Conservation (phyloP, 2,113 vertebrate species). For the Poeciliopsis turrubarensis region DNA sequence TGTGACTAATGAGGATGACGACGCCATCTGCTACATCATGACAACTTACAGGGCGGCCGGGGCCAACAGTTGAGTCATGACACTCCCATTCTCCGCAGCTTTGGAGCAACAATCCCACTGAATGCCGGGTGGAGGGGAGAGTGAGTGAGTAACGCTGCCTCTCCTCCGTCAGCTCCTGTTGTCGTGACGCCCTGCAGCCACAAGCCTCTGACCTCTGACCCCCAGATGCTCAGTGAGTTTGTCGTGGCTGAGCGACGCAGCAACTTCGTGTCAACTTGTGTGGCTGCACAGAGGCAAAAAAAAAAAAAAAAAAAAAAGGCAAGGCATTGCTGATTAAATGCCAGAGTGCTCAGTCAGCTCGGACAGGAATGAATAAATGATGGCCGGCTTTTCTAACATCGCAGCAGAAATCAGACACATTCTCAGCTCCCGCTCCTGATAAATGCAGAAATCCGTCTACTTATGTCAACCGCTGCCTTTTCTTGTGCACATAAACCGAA, state of each 20-base stretch:
- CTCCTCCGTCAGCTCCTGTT: constrained; percentile 34
- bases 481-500: too few species aligned
- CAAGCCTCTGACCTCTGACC: constrained; percentile 43
- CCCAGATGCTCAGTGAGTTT: constrained; percentile 29
- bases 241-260: constrained; percentile 22
- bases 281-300: background rate
- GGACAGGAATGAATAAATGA: constrained; percentile 40
- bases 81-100: constrained; percentile 44
- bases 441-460: constrained; percentile 14
- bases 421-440: constrained; percentile 7
- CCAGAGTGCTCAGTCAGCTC: constrained; percentile 37
- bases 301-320: constrained; percentile 3
- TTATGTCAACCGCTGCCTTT: background rate
- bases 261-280: constrained; percentile 12
- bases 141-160: constrained; percentile 37
- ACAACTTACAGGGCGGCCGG: constrained; percentile 49
- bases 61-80: constrained; percentile 75
- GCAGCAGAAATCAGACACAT: constrained; percentile 32
- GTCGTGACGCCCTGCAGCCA: constrained; percentile 41
- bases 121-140: background rate
- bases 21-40: constrained; percentile 71
- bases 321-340: constrained; percentile 41
- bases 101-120: constrained; percentile 47
- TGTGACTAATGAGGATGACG: constrained; percentile 68
- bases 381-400: constrained; percentile 28